Conservation (phyloP, 2,888 invertebrate genomes). For the Eupelmus urozonus region DNA sequence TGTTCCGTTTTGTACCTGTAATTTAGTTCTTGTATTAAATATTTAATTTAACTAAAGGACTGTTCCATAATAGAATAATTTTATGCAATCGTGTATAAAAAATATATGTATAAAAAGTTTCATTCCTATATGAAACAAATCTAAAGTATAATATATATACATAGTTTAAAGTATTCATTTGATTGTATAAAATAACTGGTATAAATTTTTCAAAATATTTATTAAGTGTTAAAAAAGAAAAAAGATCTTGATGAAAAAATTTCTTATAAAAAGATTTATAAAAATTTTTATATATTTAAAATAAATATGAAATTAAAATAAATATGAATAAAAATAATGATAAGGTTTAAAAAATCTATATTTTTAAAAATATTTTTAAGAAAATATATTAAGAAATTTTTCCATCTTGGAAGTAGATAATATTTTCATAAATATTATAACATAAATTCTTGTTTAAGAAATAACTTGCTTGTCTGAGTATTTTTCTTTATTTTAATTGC, state of each 20-base stretch:
- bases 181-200: background rate
- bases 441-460: slow-evolving; percentile 4
- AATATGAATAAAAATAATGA: background rate
- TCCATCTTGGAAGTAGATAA: background rate
- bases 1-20: background rate
- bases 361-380: slow-evolving; percentile 16
- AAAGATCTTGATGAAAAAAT: slow-evolving; percentile 26
- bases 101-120: background rate
- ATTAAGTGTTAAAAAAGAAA: slow-evolving; percentile 11
- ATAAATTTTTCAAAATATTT: slow-evolving; percentile 2
- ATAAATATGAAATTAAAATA: background rate
- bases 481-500: too few relatives aligned
- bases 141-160: too few relatives aligned
- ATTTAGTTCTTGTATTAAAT: background rate
- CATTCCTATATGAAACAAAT: too few relatives aligned
- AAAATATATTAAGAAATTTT: slow-evolving; percentile 31
- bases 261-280: slow-evolving; percentile 21
- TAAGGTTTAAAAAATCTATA: too few relatives aligned
- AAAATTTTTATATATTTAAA: background rate
- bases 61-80: background rate
- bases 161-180: too few relatives aligned
- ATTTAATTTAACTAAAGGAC: background rate
- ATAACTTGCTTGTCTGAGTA: background rate
- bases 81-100: background rate
- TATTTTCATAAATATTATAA: background rate